Evolutionary conservation across 2,888 invertebrate genomes (phyloP).

Genomic region (Loripinus fragilis): DNA sequence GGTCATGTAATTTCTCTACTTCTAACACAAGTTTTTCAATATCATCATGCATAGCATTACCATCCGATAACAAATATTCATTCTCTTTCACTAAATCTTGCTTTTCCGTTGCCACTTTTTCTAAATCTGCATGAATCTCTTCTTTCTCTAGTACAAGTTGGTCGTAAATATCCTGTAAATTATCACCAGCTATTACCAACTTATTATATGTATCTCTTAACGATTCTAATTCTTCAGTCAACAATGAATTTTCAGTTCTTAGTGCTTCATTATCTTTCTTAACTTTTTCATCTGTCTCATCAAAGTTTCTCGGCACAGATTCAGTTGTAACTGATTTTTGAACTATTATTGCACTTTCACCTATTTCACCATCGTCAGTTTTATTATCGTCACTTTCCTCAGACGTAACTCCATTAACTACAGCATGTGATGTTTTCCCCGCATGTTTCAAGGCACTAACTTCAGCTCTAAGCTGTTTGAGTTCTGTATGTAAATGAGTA

Average conservation of each 20-base stretch:
- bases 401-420: neutral
- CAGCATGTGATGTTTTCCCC: conserved; percentile 1
- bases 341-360: conserved; percentile 41
- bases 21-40: conserved; percentile 76
- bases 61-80: conserved; percentile 74
- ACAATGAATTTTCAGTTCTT: conserved; percentile 51
- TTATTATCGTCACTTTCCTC: conserved; percentile 16
- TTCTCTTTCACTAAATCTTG: conserved; percentile 74
- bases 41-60: conserved; percentile 77
- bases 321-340: conserved; percentile 36
- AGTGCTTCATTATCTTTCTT: conserved; percentile 59
- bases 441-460: conserved; percentile 33
- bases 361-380: neutral
- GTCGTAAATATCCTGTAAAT: conserved; percentile 74
- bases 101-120: conserved; percentile 62
- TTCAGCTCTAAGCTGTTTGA: conserved; percentile 51
- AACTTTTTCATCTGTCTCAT: conserved; percentile 42
- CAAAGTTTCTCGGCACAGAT: conserved; percentile 31
- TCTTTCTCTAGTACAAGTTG: conserved; percentile 70
- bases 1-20: conserved; percentile 75
- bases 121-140: conserved; percentile 63
- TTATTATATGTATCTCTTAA: conserved; percentile 69
- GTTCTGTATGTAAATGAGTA: conserved; percentile 48
- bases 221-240: conserved; percentile 70
- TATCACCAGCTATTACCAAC: conserved; percentile 75